phyloP scores from a whole-genome alignment of 2,797 vertebrate species.

The Gadopsis marmoratus region DNA sequence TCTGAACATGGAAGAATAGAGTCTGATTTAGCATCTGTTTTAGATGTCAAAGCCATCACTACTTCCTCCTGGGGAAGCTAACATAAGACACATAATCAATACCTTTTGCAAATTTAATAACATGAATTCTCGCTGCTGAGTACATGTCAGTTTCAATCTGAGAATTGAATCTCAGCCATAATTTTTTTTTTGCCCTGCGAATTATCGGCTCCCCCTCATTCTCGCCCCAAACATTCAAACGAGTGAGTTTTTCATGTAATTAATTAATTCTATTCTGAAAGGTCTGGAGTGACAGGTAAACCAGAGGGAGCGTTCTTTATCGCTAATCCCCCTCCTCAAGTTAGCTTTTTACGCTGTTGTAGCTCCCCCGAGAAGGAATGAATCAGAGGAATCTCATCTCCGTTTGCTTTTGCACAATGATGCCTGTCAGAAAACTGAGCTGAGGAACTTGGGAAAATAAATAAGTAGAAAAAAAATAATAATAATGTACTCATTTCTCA shows the following conservation, averaged over 20 bases:
- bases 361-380: slow-evolving; percentile 60
- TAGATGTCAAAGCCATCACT: slow-evolving; percentile 67
- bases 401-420: slow-evolving; percentile 72
- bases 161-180: slow-evolving; percentile 48
- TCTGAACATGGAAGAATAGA: slow-evolving; percentile 27
- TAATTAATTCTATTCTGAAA: slow-evolving; percentile 70
- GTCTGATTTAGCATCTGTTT: slow-evolving; percentile 65
- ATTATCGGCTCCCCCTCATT: slow-evolving; percentile 57
- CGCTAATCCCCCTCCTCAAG: slow-evolving; percentile 57
- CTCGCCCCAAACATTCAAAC: slow-evolving; percentile 69
- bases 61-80: slow-evolving; percentile 55
- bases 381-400: slow-evolving; percentile 70
- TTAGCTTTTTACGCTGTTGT: slow-evolving; percentile 71
- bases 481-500: not conserved
- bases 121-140: slow-evolving; percentile 56
- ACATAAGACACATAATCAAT: slow-evolving; percentile 80
- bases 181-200: slow-evolving; percentile 54
- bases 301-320: slow-evolving; percentile 74
- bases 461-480: slow-evolving; percentile 10
- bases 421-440: slow-evolving; percentile 71
- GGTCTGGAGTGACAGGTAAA: slow-evolving; percentile 74
- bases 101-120: slow-evolving; percentile 80
- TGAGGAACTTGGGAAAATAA: slow-evolving; percentile 44
- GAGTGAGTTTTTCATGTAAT: slow-evolving; percentile 64
- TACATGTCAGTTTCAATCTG: slow-evolving; percentile 60